Percentiles rank a stretch among this genome's conserved stretches.
Conservation (phyloP, 2,113 vertebrate genomes). For the Marmota flaviventris region DNA sequence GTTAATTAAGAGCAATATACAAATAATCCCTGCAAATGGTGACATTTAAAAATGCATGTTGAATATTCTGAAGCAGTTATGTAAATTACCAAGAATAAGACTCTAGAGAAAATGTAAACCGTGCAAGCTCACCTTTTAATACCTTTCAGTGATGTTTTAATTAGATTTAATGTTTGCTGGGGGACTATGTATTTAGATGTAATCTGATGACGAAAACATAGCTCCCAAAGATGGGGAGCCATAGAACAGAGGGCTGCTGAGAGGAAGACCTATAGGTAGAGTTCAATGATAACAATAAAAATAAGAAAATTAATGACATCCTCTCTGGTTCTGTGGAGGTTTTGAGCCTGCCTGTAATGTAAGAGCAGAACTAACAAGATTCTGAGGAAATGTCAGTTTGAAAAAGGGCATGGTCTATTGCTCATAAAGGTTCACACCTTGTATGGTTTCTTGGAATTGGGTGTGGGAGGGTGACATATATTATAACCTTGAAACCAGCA, state of each 20-base stretch:
- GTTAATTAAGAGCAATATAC: conserved; percentile 82
- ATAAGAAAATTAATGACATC: not conserved
- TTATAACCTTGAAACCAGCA: not conserved
- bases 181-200: conserved; percentile 53
- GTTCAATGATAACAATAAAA: not conserved
- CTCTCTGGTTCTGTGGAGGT: not conserved
- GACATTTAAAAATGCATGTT: conserved; percentile 76
- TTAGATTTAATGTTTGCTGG: conserved; percentile 55
- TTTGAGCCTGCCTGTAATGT: not conserved
- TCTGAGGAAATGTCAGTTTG: not conserved
- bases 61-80: conserved; percentile 80
- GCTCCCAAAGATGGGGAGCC: not conserved
- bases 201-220: conserved; percentile 62
- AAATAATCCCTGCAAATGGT: conserved; percentile 82
- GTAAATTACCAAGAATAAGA: conserved; percentile 73
- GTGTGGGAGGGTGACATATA: not conserved
- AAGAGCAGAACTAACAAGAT: not conserved
- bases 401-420: not conserved
- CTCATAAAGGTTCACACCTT: not conserved
- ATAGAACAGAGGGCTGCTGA: not conserved
- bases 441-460: not conserved
- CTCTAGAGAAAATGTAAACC: conserved; percentile 73
- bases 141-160: conserved; percentile 73
- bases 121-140: conserved; percentile 74
- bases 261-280: not conserved